Evolutionary conservation across 2,113 vertebrate species (phyloP).

Genomic region (Perognathus longimembris): DNA sequence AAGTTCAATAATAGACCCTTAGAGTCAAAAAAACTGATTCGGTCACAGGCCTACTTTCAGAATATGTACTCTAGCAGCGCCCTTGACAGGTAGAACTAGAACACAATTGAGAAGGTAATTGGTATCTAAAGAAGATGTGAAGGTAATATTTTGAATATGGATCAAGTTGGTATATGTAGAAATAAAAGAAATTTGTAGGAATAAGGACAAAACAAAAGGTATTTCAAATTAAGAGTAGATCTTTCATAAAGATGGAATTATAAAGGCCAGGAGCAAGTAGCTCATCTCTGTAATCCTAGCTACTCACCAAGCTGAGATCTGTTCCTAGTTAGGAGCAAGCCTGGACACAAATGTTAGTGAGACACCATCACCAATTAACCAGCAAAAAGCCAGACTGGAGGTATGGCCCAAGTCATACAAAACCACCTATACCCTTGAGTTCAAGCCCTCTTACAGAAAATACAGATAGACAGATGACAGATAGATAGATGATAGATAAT

Average conservation of each 20-base stretch:
- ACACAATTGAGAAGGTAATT: background rate
- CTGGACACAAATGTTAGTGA: too few relatives aligned
- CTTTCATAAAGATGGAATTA: background rate
- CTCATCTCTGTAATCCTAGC: too few relatives aligned
- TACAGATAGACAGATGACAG: too few relatives aligned
- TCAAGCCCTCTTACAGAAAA: too few relatives aligned
- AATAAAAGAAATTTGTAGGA: conserved; percentile 34
- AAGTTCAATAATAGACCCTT: background rate
- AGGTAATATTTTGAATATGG: background rate
- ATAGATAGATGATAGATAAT: too few relatives aligned
- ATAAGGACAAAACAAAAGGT: background rate
- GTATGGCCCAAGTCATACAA: too few relatives aligned
- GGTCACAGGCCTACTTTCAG: background rate
- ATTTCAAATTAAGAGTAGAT: background rate
- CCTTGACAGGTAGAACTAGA: background rate
- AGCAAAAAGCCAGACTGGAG: too few relatives aligned
- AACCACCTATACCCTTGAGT: too few relatives aligned
- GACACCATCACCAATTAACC: too few relatives aligned
- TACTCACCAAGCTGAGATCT: too few relatives aligned
- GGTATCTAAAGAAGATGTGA: background rate
- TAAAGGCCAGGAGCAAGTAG: background rate
- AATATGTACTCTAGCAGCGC: accelerated
- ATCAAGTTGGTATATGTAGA: background rate
- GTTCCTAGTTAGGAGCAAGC: too few relatives aligned
- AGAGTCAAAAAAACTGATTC: background rate